A percentile compares a stretch with the other conserved stretches of the same genome.
Evolutionary conservation across 2,113 vertebrate species (phyloP).

Genomic region (Hiodon tergisus): DNA sequence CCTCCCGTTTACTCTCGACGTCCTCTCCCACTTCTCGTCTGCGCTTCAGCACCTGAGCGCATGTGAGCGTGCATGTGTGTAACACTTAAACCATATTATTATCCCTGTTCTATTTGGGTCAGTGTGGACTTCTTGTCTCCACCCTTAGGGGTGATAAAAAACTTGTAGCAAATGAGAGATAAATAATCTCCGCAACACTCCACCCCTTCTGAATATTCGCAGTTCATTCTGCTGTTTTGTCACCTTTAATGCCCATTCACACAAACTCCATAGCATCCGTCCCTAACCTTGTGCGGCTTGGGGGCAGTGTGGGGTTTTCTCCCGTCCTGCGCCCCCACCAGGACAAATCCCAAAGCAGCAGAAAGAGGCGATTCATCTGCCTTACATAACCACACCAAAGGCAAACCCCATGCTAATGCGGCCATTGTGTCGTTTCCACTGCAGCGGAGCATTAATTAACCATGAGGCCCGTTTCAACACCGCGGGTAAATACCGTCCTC

Average conservation of each 20-base stretch:
- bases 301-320: not conserved
- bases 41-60: not conserved
- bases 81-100: too few relatives aligned
- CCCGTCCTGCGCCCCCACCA: not conserved
- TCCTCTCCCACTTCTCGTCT: not conserved
- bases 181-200: too few relatives aligned
- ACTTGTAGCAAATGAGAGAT: too few relatives aligned
- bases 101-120: not conserved
- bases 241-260: not conserved
- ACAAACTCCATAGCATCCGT: not conserved
- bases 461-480: not conserved
- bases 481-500: not conserved
- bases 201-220: too few relatives aligned
- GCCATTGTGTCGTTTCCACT: constrained; percentile 1
- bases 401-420: not conserved
- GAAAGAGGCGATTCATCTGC: constrained; percentile 1
- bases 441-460: constrained; percentile 3
- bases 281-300: not conserved
- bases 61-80: not conserved
- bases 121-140: not conserved
- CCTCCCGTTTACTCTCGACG: not conserved
- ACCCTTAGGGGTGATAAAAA: too few relatives aligned
- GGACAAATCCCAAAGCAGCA: not conserved
- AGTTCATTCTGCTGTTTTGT: too few relatives aligned
- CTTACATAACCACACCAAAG: constrained; percentile 16